Conservation (phyloP, 2,797 vertebrate genomes). For the Alauda arvensis region DNA sequence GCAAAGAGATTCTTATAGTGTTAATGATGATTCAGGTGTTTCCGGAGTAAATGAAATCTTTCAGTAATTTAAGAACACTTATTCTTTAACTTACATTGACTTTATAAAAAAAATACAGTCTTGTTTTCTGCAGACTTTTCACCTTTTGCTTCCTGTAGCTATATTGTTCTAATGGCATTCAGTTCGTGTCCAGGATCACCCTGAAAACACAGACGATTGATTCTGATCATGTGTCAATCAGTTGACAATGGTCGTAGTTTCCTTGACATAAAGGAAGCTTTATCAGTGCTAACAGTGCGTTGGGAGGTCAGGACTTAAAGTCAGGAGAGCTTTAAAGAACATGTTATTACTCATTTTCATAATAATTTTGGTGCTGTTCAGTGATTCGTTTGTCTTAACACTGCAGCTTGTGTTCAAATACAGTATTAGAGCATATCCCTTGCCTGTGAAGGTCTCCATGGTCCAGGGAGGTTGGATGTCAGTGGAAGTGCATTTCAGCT, state of each 20-base stretch:
- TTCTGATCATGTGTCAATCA: background rate
- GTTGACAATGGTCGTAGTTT: background rate
- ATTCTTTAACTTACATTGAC: conserved; percentile 16
- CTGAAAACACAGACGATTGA: background rate
- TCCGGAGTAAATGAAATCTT: conserved; percentile 36
- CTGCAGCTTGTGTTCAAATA: background rate
- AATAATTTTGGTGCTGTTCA: background rate
- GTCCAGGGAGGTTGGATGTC: background rate
- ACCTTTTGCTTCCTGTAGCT: background rate
- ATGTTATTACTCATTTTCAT: background rate
- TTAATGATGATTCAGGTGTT: conserved; percentile 63
- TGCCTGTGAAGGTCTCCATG: background rate
- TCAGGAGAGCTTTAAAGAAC: background rate
- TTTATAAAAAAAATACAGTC: background rate
- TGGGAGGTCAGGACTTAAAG: background rate
- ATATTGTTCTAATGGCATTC: background rate
- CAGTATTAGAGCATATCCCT: background rate
- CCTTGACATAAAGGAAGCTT: background rate
- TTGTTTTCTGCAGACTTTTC: background rate
- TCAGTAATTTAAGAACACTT: conserved; percentile 20
- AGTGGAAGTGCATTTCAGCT: background rate
- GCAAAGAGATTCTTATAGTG: conserved; percentile 29
- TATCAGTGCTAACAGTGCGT: background rate
- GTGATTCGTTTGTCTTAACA: background rate
- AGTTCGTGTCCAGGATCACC: background rate